Conservation (phyloP, 2,797 vertebrate species). For the Paedocypris micromegethes region DNA sequence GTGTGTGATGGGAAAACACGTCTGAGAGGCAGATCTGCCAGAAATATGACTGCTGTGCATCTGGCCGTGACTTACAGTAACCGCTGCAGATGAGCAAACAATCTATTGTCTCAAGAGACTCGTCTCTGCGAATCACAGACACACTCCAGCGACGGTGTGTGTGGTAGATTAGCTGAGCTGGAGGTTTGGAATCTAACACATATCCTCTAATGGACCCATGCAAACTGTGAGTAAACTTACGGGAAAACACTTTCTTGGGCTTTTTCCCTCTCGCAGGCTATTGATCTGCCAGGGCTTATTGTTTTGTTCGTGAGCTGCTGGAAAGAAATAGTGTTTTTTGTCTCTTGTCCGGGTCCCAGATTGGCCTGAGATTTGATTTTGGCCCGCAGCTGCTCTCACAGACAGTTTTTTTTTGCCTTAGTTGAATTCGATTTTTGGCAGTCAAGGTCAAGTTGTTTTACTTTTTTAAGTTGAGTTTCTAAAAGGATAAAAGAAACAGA, state of each 20-base stretch:
- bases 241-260: background rate
- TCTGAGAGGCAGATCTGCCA: background rate
- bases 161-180: constrained; percentile 3
- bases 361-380: constrained; percentile 23
- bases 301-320: constrained; percentile 5
- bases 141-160: constrained; percentile 1
- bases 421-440: background rate
- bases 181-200: background rate
- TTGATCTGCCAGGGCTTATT: constrained; percentile 18
- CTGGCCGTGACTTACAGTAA: constrained; percentile 23
- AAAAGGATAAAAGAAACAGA: too few species aligned
- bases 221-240: background rate
- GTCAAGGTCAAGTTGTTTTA: background rate
- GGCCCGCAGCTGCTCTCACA: background rate
- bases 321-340: constrained; percentile 16
- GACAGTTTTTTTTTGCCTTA: background rate
- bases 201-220: constrained; percentile 9
- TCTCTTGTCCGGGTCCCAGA: constrained; percentile 23
- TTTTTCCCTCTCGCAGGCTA: background rate
- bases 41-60: constrained; percentile 29
- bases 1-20: background rate
- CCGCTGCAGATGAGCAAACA: constrained; percentile 31
- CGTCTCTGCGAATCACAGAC: background rate
- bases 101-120: constrained; percentile 20
- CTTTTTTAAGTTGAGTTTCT: too few species aligned